phyloP scores from a whole-genome alignment of 1,140 invertebrate species.

The Lepidurus packardi region DNA sequence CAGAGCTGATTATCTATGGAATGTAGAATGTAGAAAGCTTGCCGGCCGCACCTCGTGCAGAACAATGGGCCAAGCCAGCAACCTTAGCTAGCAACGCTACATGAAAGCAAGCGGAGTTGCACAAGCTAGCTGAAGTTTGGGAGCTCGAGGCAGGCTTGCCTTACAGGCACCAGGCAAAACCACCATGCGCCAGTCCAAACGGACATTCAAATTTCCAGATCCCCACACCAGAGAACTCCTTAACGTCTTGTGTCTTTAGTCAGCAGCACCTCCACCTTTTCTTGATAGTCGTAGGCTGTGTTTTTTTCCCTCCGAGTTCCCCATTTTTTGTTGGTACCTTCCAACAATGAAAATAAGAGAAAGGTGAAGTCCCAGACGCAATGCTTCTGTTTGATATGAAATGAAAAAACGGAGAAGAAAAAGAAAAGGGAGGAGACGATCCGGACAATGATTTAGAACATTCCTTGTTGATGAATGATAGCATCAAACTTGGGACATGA shows the following conservation, averaged over 20 bases:
- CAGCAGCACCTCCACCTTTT: conserved; percentile 24
- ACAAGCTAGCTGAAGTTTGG: background rate
- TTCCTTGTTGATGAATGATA: conserved; percentile 18
- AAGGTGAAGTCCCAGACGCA: background rate
- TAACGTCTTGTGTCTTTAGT: background rate
- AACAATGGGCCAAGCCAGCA: conserved; percentile 13
- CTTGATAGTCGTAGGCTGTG: background rate
- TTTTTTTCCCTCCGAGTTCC: background rate
- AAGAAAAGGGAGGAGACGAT: conserved; percentile 26
- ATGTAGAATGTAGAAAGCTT: conserved; percentile 18
- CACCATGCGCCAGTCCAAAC: background rate
- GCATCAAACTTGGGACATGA: background rate
- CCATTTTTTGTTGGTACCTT: background rate
- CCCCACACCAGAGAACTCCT: background rate
- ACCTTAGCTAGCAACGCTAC: conserved; percentile 6
- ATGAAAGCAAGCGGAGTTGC: conserved; percentile 13
- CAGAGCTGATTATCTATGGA: conserved; percentile 21
- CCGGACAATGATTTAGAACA: conserved; percentile 25
- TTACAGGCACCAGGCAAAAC: background rate
- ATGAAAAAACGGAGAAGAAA: background rate
- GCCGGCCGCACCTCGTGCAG: conserved; percentile 16
- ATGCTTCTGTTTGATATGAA: background rate
- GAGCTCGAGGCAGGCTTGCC: conserved; percentile 13
- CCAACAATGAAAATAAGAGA: background rate
- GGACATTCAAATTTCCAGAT: conserved; percentile 11